phyloP scores from a whole-genome alignment of 2,797 vertebrate species.

The Rhinogobio ventralis region DNA sequence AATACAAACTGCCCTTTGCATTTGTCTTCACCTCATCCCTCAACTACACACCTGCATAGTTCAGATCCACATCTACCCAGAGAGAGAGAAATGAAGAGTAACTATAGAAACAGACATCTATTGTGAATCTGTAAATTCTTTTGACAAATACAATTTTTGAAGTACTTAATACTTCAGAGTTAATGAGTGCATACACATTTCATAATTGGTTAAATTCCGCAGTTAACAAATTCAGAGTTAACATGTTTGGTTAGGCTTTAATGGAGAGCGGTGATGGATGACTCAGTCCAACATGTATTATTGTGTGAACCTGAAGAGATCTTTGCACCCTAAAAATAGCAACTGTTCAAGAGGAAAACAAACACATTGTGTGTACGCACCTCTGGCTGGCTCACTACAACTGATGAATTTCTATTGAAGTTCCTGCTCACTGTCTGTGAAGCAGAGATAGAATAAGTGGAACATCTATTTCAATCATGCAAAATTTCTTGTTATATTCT shows the following conservation, averaged over 20 bases:
- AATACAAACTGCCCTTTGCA: background rate
- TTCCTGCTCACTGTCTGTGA: background rate
- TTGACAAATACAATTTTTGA: background rate
- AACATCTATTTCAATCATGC: background rate
- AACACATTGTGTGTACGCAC: conserved; percentile 33
- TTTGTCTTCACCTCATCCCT: background rate
- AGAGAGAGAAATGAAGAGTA: conserved; percentile 3
- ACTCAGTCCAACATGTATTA: conserved; percentile 8
- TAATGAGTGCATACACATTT: conserved; percentile 6
- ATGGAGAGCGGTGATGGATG: background rate
- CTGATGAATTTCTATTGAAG: conserved; percentile 33
- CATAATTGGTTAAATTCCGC: conserved; percentile 8
- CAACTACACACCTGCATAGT: background rate
- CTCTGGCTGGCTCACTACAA: conserved; percentile 12
- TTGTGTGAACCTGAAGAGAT: conserved; percentile 33
- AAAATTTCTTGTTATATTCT: no score
- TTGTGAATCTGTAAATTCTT: background rate
- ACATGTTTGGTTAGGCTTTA: background rate
- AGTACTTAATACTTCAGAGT: conserved; percentile 3
- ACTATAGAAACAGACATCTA: background rate
- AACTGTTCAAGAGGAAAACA: conserved; percentile 39
- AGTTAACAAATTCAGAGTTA: background rate
- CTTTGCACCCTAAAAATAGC: conserved; percentile 44
- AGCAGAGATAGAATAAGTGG: background rate
- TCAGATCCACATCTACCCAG: background rate